Percentiles rank a stretch among this genome's conserved stretches.
Conservation (phyloP, 1,140 invertebrate genomes). For the Lepeophtheirus salmonis region DNA sequence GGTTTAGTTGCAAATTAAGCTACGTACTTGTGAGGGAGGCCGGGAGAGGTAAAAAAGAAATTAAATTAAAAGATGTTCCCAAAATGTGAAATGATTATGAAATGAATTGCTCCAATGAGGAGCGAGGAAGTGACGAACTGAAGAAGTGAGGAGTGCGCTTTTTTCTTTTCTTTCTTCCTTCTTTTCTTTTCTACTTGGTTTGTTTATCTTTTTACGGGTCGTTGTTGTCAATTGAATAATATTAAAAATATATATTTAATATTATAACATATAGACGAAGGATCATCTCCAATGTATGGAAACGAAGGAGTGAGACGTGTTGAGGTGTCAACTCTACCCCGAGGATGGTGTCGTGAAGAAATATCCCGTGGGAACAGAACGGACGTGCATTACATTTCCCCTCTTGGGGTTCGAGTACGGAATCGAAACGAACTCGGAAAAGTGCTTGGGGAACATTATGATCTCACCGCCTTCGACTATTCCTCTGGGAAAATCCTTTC, state of each 20-base stretch:
- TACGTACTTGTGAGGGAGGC: too few relatives aligned
- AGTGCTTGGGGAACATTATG: conserved; percentile 51
- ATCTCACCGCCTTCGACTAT: conserved; percentile 63
- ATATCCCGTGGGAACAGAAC: not conserved
- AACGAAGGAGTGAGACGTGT: not conserved
- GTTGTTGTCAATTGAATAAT: not conserved
- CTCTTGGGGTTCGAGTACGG: conserved; percentile 54
- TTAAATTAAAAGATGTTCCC: too few relatives aligned
- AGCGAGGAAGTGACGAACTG: too few relatives aligned
- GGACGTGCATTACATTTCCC: conserved; percentile 33
- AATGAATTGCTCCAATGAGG: too few relatives aligned
- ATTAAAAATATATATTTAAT: not conserved
- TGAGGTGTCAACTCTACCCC: not conserved
- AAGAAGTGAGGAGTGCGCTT: not conserved
- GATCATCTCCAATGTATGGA: not conserved
- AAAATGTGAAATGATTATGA: too few relatives aligned
- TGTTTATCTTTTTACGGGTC: not conserved
- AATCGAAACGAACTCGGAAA: conserved; percentile 58
- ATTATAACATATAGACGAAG: not conserved
- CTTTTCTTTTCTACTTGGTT: not conserved
- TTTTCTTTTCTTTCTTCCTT: not conserved
- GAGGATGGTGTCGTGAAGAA: not conserved
- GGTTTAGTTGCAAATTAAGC: too few relatives aligned
- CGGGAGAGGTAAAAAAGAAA: too few relatives aligned
- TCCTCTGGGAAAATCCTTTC: conserved; percentile 51